These are phyloP conservation scores for Burhinus bistriatus DNA, from an alignment of 2,113 vertebrate genomes.

Conservation along the genomic window DNA sequence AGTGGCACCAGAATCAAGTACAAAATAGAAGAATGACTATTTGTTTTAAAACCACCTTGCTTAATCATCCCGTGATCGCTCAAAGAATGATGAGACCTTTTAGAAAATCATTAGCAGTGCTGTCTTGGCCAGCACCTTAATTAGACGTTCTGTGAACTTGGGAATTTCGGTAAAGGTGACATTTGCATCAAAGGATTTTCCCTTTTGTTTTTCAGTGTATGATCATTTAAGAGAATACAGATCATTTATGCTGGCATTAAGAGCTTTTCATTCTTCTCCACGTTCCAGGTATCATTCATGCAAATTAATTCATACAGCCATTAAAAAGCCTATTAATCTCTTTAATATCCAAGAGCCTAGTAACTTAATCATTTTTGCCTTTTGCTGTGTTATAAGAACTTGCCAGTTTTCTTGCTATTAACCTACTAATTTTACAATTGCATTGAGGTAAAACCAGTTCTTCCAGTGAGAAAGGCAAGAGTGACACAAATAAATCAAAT, in stretches of 20 bases:
- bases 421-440: not conserved
- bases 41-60: conserved; percentile 58
- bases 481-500: not conserved
- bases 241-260: conserved; percentile 21
- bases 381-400: conserved; percentile 19
- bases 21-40: conserved; percentile 20
- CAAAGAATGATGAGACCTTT: conserved; percentile 59
- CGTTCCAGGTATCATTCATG: conserved; percentile 39
- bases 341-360: conserved; percentile 19
- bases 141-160: conserved; percentile 45
- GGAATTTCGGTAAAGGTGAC: conserved; percentile 60
- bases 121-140: conserved; percentile 39
- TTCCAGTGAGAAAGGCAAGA: not conserved
- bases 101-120: conserved; percentile 51
- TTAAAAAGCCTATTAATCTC: conserved; percentile 50
- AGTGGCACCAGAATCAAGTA: not conserved
- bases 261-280: conserved; percentile 17
- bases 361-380: conserved; percentile 33
- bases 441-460: not conserved
- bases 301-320: conserved; percentile 38
- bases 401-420: conserved; percentile 32
- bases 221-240: conserved; percentile 38
- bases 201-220: conserved; percentile 46
- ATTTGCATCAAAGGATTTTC: conserved; percentile 50
- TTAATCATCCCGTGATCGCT: conserved; percentile 16